phyloP scores from a whole-genome alignment of 2,797 vertebrate species.

The Brachyalestes nurse region DNA sequence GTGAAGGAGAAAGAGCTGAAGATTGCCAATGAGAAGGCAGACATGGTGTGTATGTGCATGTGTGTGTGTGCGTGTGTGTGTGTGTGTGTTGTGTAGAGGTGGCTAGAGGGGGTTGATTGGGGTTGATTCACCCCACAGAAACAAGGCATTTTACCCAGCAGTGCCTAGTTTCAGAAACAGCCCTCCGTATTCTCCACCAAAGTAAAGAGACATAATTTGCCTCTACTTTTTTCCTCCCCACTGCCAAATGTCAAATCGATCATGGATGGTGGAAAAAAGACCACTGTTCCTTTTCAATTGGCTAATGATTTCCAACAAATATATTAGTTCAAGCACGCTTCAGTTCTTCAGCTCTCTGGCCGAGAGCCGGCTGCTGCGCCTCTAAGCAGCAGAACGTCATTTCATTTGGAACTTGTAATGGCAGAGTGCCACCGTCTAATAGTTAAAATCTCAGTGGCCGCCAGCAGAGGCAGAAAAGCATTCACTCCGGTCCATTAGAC shows the following conservation, averaged over 20 bases:
- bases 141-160: constrained; percentile 22
- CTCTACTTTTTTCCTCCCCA: background rate
- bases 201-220: background rate
- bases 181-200: background rate
- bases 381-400: background rate
- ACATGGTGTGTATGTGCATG: constrained; percentile 80
- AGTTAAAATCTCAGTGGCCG: background rate
- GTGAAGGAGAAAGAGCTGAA: constrained; percentile 93
- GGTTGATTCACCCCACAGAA: background rate
- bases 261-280: background rate
- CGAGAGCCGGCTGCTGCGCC: background rate
- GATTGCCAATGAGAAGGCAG: constrained; percentile 92
- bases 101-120: constrained; percentile 12
- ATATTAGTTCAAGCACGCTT: background rate
- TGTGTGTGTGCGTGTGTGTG: constrained; percentile 79
- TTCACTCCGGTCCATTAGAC: background rate
- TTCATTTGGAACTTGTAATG: background rate
- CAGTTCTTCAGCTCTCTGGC: background rate
- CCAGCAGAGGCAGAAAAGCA: background rate
- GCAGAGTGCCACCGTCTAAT: background rate
- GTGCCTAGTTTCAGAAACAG: constrained; percentile 6
- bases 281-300: background rate
- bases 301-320: constrained; percentile 8
- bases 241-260: background rate
- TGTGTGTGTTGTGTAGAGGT: constrained; percentile 18